These are phyloP conservation scores for Potamarius usumacintae DNA, from an alignment of 2,113 vertebrate genomes.

Conservation along the genomic window DNA sequence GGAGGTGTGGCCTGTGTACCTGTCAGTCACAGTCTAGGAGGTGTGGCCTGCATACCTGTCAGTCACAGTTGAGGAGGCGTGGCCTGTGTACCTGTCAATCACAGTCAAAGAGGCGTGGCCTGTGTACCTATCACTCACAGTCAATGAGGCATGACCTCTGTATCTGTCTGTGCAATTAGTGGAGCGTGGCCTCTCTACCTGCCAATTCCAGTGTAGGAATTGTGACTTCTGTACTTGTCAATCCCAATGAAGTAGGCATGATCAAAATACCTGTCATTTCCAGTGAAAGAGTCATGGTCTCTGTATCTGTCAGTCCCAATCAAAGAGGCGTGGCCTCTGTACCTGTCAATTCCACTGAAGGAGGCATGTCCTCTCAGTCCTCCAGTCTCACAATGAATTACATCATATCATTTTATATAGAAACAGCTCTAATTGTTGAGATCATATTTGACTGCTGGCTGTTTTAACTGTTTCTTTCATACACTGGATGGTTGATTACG, in stretches of 20 bases:
- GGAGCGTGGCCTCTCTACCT: neutral
- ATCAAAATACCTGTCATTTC: neutral
- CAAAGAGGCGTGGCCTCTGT: neutral
- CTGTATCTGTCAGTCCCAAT: neutral
- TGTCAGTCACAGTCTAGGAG: neutral
- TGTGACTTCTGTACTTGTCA: neutral
- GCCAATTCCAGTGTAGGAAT: rapidly evolving
- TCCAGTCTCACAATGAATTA: neutral
- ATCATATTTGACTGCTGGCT: neutral
- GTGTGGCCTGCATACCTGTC: neutral
- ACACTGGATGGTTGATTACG: neutral
- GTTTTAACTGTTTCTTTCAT: neutral
- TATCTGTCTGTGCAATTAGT: too few species aligned
- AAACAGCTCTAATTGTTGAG: neutral
- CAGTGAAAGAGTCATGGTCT: neutral
- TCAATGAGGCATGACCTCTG: too few species aligned
- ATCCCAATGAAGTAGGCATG: neutral
- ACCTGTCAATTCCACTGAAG: neutral
- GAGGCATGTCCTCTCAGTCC: too few species aligned
- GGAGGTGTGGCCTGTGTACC: neutral
- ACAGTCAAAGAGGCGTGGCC: neutral
- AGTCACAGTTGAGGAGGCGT: neutral
- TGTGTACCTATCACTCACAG: neutral
- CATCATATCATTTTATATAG: neutral
- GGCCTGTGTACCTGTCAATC: neutral